A percentile compares a stretch with the other conserved stretches of the same genome.
Conservation (phyloP, 2,113 vertebrate genomes). For the Hypanus sabinus region DNA sequence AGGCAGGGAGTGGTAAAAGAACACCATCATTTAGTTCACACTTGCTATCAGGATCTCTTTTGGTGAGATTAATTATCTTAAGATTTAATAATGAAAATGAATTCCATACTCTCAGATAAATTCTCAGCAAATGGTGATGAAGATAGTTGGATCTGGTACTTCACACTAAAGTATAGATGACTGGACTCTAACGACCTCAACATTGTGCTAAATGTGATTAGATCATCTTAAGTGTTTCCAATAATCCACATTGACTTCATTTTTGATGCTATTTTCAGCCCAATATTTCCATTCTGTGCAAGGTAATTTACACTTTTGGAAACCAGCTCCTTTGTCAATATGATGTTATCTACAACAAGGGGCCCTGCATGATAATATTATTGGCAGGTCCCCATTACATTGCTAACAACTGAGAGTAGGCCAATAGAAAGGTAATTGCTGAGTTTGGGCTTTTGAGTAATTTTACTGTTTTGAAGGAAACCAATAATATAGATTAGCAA, state of each 20-base stretch:
- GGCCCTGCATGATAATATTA: neutral
- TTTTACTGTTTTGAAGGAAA: neutral
- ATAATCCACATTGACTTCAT: neutral
- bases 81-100: neutral
- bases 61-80: neutral
- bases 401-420: neutral
- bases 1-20: too few species aligned
- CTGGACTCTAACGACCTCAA: neutral
- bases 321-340: neutral
- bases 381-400: neutral
- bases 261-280: neutral
- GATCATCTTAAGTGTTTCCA: neutral
- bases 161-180: neutral
- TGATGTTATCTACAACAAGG: too few species aligned
- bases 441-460: neutral
- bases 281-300: neutral
- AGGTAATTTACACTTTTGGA: neutral
- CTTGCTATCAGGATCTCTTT: too few species aligned
- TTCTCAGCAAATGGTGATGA: neutral
- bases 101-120: neutral
- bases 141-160: neutral
- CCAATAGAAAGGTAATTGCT: neutral
- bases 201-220: neutral
- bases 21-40: too few species aligned
- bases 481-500: neutral